Base-by-base conservation (phyloP, 2,113 vertebrate genomes). In the Neomonachus schauinslandi region DNA sequence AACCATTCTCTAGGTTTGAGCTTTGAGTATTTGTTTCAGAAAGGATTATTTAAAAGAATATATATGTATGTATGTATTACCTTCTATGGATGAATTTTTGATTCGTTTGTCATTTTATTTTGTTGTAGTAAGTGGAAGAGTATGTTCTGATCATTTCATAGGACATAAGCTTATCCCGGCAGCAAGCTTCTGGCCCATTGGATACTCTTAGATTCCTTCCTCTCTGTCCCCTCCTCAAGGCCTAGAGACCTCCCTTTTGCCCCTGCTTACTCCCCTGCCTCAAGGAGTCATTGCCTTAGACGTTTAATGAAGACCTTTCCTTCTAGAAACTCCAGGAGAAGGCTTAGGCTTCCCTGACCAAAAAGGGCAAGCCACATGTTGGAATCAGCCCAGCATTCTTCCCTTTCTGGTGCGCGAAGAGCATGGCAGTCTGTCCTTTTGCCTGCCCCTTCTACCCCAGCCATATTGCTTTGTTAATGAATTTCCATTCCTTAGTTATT, bases 11-110 rank as follows among this genome's bases (percentile, higher is more conserved):
- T n/a, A 53, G 74, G 36, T 92, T 92, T 49, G 63, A 92, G 55
- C 79, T 95, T 77, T 86, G 65, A 82, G 46, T 81, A 28, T 59
- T 83, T 97, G 85, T 59, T 77, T 87, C 57, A 82, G 36, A 85
- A 92, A 84, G 63, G 16, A 69, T 81, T 77, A 69, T 77, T 95
- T 90, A 86, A 89, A 85, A 49, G 2, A 89, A 46, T 46, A 12
- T 31, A 12, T 5, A 33, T 33, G 9, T 33, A 53, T 74, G 22
- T 74, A 46, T 74, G 6, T 89, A 28, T 89, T 76, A 28, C 51
- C 77, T 71, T 12, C 77, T 71, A 7, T 42, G 59, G 42, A 55
- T 65, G 72, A 72, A 63, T 79, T 79, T 87, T 63, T 26, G 22
- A 51, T 92, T 72, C 21, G 4, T 77, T 84, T 81, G 16, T 81